A percentile compares a stretch with the other conserved stretches of the same genome.
Evolutionary conservation across 1,140 invertebrate species (phyloP).

Genomic region (Mercenaria mercenaria): DNA sequence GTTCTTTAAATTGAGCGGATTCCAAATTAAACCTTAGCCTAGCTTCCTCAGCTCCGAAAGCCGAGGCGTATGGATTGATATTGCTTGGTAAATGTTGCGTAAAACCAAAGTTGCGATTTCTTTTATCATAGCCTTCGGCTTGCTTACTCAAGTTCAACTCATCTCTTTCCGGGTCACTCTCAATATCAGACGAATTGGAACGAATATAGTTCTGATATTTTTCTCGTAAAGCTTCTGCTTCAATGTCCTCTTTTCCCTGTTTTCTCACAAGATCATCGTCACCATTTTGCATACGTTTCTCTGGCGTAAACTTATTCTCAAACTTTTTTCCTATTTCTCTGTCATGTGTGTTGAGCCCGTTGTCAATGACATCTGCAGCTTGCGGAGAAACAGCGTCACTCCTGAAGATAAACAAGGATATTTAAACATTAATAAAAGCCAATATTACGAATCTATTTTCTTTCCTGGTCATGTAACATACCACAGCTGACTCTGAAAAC

Average conservation of each 20-base stretch:
- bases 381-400: slow-evolving; percentile 78
- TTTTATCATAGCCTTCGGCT: neutral
- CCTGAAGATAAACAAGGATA: slow-evolving; percentile 74
- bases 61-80: slow-evolving; percentile 19
- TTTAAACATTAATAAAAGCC: too few relatives aligned
- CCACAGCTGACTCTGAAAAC: neutral
- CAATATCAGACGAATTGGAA: neutral
- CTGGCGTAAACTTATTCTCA: slow-evolving; percentile 19
- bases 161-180: slow-evolving; percentile 36
- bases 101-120: neutral
- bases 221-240: neutral
- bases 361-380: slow-evolving; percentile 76
- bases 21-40: slow-evolving; percentile 34
- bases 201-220: slow-evolving; percentile 14
- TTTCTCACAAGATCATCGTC: neutral
- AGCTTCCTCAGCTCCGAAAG: slow-evolving; percentile 43
- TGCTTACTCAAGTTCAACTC: neutral
- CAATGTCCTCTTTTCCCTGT: neutral
- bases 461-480: neutral
- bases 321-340: neutral
- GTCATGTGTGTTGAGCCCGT: slow-evolving; percentile 59
- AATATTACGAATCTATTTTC: too few relatives aligned
- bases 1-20: slow-evolving; percentile 27
- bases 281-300: slow-evolving; percentile 13
- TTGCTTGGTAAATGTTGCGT: slow-evolving; percentile 44